A percentile compares a stretch with the other conserved stretches of the same genome.
Conservation (phyloP, 2,113 vertebrate genomes). For the Reinhardtius hippoglossoides region DNA sequence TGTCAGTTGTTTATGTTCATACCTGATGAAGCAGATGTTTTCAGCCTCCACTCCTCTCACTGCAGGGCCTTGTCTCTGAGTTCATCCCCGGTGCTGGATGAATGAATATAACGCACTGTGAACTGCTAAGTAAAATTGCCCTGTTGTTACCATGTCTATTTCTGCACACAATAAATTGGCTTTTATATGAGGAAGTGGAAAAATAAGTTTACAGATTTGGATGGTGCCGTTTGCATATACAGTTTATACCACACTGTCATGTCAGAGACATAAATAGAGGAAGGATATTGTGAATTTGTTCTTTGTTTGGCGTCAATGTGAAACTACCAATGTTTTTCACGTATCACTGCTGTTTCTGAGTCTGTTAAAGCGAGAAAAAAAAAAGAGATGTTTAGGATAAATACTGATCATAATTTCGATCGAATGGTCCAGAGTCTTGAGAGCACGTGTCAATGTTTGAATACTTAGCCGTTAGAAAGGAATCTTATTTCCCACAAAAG, state of each 20-base stretch:
- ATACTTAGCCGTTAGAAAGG: too few relatives aligned
- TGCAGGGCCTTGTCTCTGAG: constrained; percentile 25
- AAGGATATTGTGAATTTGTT: background rate
- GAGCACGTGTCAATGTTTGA: too few relatives aligned
- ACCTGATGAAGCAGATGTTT: constrained; percentile 63
- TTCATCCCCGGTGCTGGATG: constrained; percentile 63
- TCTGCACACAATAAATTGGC: background rate
- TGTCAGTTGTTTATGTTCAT: background rate
- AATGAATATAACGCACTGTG: background rate
- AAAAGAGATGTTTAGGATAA: too few relatives aligned
- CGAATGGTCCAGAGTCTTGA: too few relatives aligned
- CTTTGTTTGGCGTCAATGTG: background rate
- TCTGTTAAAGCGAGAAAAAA: too few relatives aligned
- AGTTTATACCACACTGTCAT: background rate
- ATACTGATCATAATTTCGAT: too few relatives aligned
- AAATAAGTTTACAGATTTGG: constrained; percentile 23
- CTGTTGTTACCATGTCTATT: background rate
- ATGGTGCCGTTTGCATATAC: constrained; percentile 9
- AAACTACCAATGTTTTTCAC: background rate
- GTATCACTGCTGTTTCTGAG: too few relatives aligned
- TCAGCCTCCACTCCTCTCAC: constrained; percentile 61
- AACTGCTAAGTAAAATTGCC: background rate
- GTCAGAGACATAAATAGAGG: constrained; percentile 8
- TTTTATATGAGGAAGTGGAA: constrained; percentile 48
- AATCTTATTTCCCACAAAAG: too few relatives aligned